Base-by-base conservation (phyloP, 2,113 vertebrate species). In the Petroica traversi region DNA sequence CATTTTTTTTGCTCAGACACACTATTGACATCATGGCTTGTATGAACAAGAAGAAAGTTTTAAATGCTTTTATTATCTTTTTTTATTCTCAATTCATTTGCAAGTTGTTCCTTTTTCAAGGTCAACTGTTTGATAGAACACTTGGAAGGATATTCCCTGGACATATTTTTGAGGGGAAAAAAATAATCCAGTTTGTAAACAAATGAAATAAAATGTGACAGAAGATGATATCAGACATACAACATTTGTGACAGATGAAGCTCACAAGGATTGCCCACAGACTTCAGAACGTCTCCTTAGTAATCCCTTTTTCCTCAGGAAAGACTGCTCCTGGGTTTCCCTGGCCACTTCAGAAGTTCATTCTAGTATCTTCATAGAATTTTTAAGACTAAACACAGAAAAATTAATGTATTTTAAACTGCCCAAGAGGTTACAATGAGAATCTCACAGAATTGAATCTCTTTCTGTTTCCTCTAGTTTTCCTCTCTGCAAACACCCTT, bases 171-270 rank as follows among this genome's bases (percentile, higher is more conserved):
- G 63, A 79, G 54, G 43, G 28, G 14, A 34, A 88, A 89, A 83
- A 81, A 81, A 64, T 83, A 86, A 57, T 38, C 19, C 22, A 41
- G 79, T 96, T 92, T 95, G 93, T 94, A 96, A 96, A 90, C 85
- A 96, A 96, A 89, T 64, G 64, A 93, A 95, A 96, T 94, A 92
- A 83, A 94, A 97, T 88, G 93, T 94, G 94, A 96, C 95, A 97
- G 95, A 92, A 90, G 51, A 93, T 73, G 36, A n/a, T 94, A 81
- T 91, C 79, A 96, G 95, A 95, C 69, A 77, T 74, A 23, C 67
- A 94, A 96, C 40, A 81, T 84, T 96, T 86, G 72, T 97, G 96
- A 96, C 94, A 96, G 94, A 95, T 89, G 86, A 91, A 92, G 64
- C 69, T 96, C 77, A 77, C 59, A 88, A 93, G 74, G 94, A 93